Percentiles rank a stretch among this genome's conserved stretches.
These are phyloP conservation scores for Notocelia uddmanniana DNA, from an alignment of 2,888 invertebrate species.

Conservation along the genomic window DNA sequence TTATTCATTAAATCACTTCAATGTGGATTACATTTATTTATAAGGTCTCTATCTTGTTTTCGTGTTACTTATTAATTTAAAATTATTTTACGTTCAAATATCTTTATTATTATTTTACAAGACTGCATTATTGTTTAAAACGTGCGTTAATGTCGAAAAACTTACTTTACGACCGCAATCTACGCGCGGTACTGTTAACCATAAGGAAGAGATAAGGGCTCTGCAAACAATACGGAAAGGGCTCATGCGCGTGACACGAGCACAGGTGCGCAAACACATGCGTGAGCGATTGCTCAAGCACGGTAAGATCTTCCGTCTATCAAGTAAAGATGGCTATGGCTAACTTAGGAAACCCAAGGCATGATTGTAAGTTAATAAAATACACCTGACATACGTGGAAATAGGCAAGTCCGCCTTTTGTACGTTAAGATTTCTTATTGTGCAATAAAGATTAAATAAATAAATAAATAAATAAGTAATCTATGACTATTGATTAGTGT, in stretches of 20 bases:
- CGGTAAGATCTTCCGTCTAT: not conserved
- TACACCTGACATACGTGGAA: too few species aligned
- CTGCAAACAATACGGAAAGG: constrained; percentile 64
- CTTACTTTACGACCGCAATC: constrained; percentile 2
- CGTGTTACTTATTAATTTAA: too few species aligned
- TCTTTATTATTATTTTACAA: not conserved
- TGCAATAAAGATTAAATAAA: too few species aligned
- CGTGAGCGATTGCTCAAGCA: constrained; percentile 13
- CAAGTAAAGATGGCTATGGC: not conserved
- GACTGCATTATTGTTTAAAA: constrained; percentile 12
- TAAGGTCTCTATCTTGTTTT: too few species aligned
- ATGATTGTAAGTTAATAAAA: not conserved
- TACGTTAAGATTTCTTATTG: too few species aligned
- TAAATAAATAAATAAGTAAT: too few species aligned
- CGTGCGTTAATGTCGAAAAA: constrained; percentile 2
- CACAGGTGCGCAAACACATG: constrained; percentile 50
- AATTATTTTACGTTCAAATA: too few species aligned
- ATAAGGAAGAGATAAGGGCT: constrained; percentile 68
- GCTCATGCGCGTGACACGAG: constrained; percentile 46
- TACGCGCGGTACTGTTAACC: constrained; percentile 37
- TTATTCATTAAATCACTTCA: too few species aligned
- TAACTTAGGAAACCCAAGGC: not conserved
- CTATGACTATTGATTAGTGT: too few species aligned
- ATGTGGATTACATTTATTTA: too few species aligned
- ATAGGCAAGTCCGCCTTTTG: too few species aligned